A percentile compares a stretch with the other conserved stretches of the same genome.
Evolutionary conservation across 2,113 vertebrate genomes (phyloP).

Genomic region (Poicephalus meyeri): DNA sequence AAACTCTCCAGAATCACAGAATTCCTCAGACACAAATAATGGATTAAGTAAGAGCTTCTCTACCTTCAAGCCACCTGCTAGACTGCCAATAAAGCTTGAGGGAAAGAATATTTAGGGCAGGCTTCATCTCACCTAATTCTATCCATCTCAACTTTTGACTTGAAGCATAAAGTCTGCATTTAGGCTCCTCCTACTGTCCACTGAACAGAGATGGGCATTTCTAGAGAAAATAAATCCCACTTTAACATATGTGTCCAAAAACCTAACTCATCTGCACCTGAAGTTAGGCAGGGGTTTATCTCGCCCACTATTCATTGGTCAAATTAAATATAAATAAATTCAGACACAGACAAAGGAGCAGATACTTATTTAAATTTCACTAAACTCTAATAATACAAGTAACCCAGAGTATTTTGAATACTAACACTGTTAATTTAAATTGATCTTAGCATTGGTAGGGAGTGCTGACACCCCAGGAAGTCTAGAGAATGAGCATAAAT

Average conservation of each 20-base stretch:
- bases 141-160: neutral
- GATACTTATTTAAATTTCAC: neutral
- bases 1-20: neutral
- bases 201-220: neutral
- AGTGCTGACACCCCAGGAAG: neutral
- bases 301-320: neutral
- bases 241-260: neutral
- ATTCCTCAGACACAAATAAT: neutral
- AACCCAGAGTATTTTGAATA: neutral
- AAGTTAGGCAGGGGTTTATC: neutral
- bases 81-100: neutral
- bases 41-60: neutral
- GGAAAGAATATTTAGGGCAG: neutral
- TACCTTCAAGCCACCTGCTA: neutral
- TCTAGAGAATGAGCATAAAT: neutral
- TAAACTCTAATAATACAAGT: neutral
- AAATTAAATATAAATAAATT: neutral
- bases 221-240: neutral
- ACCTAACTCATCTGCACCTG: neutral
- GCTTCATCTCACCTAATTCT: neutral
- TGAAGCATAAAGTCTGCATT: neutral
- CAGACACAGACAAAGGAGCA: neutral
- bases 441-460: neutral
- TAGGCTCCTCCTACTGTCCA: neutral
- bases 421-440: neutral